Percentiles rank a stretch among this genome's conserved stretches.
Evolutionary conservation across 2,888 invertebrate species (phyloP).

Genomic region (Luperina nickerlii): DNA sequence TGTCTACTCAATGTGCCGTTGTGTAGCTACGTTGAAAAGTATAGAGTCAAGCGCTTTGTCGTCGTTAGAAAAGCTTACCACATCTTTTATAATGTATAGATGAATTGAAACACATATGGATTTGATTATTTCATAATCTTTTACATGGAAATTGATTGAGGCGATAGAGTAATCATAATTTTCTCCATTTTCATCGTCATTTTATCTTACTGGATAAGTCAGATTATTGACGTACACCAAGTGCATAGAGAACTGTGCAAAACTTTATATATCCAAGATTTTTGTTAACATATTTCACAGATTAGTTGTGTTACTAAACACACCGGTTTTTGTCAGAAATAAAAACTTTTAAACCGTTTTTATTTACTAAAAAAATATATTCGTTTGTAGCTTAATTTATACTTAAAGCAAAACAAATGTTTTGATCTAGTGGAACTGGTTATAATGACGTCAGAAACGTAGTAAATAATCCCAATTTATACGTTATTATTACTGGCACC

Average conservation of each 20-base stretch:
- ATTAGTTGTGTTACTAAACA: background rate
- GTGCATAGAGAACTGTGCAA: background rate
- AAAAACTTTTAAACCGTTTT: slow-evolving; percentile 7
- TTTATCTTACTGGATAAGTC: background rate
- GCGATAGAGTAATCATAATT: background rate
- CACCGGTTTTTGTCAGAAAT: background rate
- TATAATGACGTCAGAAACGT: background rate
- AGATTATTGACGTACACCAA: background rate
- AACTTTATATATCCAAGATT: background rate
- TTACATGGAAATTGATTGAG: slow-evolving; percentile 15
- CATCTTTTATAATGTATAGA: background rate
- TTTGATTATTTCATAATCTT: slow-evolving; percentile 16
- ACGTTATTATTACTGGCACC: slow-evolving; percentile 18
- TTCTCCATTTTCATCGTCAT: background rate
- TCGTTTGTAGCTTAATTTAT: slow-evolving; percentile 20
- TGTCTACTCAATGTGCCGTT: slow-evolving; percentile 17
- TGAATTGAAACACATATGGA: background rate
- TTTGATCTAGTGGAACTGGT: slow-evolving; percentile 13
- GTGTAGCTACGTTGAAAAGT: slow-evolving; percentile 6
- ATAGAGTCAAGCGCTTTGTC: slow-evolving; percentile 16
- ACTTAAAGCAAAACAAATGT: background rate
- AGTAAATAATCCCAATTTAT: slow-evolving; percentile 16
- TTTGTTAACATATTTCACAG: background rate
- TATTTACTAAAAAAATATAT: background rate
- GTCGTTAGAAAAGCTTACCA: background rate